phyloP scores from a whole-genome alignment of 2,113 vertebrate genomes.

The Tretioscincus oriximinensis region DNA sequence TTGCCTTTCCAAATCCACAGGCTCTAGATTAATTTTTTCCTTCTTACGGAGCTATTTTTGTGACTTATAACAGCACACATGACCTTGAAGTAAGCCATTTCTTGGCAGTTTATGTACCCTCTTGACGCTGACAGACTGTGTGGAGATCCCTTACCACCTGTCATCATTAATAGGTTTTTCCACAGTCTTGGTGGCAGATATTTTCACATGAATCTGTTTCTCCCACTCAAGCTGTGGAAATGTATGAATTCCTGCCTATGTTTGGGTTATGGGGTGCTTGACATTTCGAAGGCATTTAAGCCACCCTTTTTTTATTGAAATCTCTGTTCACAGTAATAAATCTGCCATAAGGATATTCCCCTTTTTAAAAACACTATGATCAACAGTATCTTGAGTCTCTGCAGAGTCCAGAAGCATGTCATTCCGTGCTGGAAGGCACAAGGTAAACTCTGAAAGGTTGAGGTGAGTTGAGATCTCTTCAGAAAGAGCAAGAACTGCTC shows the following conservation, averaged over 20 bases:
- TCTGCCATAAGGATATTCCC: slow-evolving; percentile 37
- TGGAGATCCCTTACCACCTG: slow-evolving; percentile 17
- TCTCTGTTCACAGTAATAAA: slow-evolving; percentile 29
- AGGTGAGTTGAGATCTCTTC: too few relatives aligned
- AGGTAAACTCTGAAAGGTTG: too few relatives aligned
- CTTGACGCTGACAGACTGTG: slow-evolving; percentile 10
- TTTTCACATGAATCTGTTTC: slow-evolving; percentile 35
- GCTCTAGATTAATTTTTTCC: neutral
- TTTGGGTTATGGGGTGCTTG: slow-evolving; percentile 22
- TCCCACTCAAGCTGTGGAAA: neutral
- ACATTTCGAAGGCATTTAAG: slow-evolving; percentile 8
- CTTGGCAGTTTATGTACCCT: neutral
- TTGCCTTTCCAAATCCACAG: neutral
- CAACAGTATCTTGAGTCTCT: neutral
- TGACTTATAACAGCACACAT: slow-evolving; percentile 18
- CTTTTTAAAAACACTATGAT: slow-evolving; percentile 5
- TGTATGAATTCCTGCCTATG: neutral
- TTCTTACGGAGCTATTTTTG: neutral
- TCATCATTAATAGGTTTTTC: slow-evolving; percentile 25
- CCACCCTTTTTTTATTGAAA: slow-evolving; percentile 28
- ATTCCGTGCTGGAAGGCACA: too few relatives aligned
- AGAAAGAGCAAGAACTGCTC: too few relatives aligned
- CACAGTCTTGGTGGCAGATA: slow-evolving; percentile 31
- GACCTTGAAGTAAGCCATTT: slow-evolving; percentile 12
- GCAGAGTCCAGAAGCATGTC: neutral